These are phyloP conservation scores for Ceratosolen solmsi DNA, from an alignment of 1,140 invertebrate genomes.

Conservation along the genomic window DNA sequence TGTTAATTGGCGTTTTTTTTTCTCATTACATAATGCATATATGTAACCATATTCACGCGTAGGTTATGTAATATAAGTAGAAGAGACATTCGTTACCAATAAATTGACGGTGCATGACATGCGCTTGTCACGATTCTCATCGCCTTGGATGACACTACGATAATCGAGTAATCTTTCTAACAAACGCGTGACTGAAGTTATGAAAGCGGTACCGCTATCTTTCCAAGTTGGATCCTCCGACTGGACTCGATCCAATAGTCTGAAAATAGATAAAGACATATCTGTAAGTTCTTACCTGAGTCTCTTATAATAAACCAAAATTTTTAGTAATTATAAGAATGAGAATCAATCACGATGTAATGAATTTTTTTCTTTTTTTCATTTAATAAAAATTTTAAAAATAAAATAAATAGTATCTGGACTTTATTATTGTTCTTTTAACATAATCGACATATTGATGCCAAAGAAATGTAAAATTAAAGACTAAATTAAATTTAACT, in stretches of 20 bases:
- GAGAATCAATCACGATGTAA: too few species aligned
- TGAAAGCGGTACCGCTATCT: constrained; percentile 91
- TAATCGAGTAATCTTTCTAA: constrained; percentile 93
- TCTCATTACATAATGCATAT: background rate
- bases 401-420: too few species aligned
- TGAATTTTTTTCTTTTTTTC: too few species aligned
- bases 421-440: too few species aligned
- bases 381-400: too few species aligned
- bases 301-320: background rate
- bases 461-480: too few species aligned
- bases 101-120: constrained; percentile 95
- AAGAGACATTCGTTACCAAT: background rate
- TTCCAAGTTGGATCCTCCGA: constrained; percentile 90
- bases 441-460: too few species aligned
- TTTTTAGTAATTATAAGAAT: background rate
- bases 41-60: background rate
- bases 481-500: too few species aligned
- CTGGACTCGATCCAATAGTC: constrained; percentile 89
- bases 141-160: constrained; percentile 91
- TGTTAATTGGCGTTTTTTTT: constrained; percentile 18
- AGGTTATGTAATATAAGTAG: constrained; percentile 2
- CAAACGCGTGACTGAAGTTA: constrained; percentile 91
- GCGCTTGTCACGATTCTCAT: constrained; percentile 92
- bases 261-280: constrained; percentile 63
- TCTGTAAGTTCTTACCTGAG: background rate